phyloP scores from a whole-genome alignment of 2,888 invertebrate species.

The Cryptosula pallasiana region DNA sequence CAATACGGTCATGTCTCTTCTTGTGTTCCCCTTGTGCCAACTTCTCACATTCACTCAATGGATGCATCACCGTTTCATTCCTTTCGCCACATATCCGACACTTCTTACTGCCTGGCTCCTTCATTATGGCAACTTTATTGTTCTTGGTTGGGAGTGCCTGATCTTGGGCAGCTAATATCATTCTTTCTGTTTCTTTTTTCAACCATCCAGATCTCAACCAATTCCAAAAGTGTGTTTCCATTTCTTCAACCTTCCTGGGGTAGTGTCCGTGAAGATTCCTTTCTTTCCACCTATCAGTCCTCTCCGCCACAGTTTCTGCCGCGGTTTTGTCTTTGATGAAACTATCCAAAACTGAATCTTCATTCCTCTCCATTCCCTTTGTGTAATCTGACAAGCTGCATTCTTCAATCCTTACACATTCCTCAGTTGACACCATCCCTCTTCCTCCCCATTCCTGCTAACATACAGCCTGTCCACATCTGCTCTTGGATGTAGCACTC shows the following conservation, averaged over 20 bases:
- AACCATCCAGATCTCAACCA: background rate
- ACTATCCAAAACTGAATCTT: background rate
- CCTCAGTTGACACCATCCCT: conserved; percentile 7
- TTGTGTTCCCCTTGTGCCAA: conserved; percentile 17
- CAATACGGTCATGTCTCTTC: background rate
- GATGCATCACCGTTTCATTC: background rate
- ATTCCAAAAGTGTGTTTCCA: background rate
- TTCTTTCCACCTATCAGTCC: background rate
- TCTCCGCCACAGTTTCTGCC: background rate
- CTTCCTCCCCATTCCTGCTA: background rate
- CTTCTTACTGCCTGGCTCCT: background rate
- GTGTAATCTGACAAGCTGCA: conserved; percentile 14
- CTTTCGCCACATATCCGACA: conserved; percentile 4
- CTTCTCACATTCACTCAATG: conserved; percentile 10
- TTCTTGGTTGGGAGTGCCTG: conserved; percentile 4
- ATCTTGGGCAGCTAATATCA: background rate
- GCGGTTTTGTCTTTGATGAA: background rate
- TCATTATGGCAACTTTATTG: background rate
- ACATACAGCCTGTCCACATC: conserved; percentile 12
- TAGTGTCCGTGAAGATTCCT: background rate
- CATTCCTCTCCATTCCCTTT: background rate
- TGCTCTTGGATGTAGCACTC: background rate
- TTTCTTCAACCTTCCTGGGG: background rate
- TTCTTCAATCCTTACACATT: conserved; percentile 14
- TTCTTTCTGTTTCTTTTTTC: conserved; percentile 4